Percentiles rank a stretch among this genome's conserved stretches.
Evolutionary conservation across 1,140 invertebrate species (phyloP).

Genomic region (Drosophila subpulchrella): DNA sequence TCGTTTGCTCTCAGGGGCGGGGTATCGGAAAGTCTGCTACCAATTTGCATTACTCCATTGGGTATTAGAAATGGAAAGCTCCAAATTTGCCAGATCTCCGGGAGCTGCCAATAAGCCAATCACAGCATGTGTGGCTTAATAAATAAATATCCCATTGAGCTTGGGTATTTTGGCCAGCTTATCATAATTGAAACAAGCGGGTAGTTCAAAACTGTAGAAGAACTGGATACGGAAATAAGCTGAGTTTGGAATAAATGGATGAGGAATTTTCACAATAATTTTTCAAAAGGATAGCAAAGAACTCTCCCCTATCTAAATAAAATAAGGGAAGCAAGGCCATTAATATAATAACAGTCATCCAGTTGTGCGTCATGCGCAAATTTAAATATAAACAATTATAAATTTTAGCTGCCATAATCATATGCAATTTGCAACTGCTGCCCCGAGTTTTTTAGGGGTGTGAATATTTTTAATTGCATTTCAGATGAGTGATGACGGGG

Average conservation of each 20-base stretch:
- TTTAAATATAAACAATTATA: conserved; percentile 13
- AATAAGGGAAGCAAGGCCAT: not conserved
- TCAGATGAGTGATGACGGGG: not conserved
- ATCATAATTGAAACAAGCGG: conserved; percentile 35
- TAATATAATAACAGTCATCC: not conserved
- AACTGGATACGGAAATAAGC: not conserved
- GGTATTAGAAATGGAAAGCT: conserved; percentile 20
- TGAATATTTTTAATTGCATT: conserved; percentile 16
- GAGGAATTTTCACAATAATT: not conserved
- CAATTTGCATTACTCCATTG: conserved; percentile 39
- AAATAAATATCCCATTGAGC: conserved; percentile 31
- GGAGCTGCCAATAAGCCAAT: conserved; percentile 25
- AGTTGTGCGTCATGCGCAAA: not conserved
- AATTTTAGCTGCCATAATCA: conserved; percentile 1
- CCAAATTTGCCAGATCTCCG: conserved; percentile 11
- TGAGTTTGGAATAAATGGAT: not conserved
- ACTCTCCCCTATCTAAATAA: not conserved
- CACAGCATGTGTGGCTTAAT: conserved; percentile 29
- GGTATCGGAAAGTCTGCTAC: conserved; percentile 11
- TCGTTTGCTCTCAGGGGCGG: not conserved
- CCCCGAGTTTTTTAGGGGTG: not conserved
- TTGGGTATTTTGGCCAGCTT: conserved; percentile 48
- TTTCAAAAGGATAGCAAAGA: not conserved
- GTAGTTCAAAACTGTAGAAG: conserved; percentile 17
- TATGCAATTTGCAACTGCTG: conserved; percentile 12